These are phyloP conservation scores for Phaedon cochleariae DNA, from an alignment of 2,888 invertebrate species.

Conservation along the genomic window DNA sequence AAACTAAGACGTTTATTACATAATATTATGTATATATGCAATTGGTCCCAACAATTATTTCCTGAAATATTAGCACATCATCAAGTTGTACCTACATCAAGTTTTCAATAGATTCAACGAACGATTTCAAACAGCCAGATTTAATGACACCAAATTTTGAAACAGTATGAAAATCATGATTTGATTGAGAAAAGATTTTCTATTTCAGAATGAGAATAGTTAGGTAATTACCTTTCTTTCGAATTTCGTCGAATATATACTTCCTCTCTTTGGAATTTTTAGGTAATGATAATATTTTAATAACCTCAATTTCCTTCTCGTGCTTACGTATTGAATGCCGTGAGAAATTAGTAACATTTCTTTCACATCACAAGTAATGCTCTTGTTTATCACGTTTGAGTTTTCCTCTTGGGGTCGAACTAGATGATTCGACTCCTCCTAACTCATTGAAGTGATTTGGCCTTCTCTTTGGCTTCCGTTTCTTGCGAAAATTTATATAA, in stretches of 20 bases:
- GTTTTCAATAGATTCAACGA: too few species aligned
- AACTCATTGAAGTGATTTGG: conserved; percentile 3
- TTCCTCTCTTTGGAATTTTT: conserved; percentile 15
- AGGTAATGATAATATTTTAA: conserved; percentile 13
- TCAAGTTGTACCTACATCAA: too few species aligned
- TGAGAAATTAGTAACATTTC: conserved; percentile 21
- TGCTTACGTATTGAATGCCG: conserved; percentile 17
- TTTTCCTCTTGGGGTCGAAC: conserved; percentile 4
- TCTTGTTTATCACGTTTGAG: conserved; percentile 20
- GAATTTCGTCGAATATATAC: conserved; percentile 13
- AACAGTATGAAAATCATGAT: too few species aligned
- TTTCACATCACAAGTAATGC: conserved; percentile 19
- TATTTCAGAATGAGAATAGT: background rate
- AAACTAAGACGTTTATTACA: too few species aligned
- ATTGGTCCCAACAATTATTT: too few species aligned
- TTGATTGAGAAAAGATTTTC: too few species aligned
- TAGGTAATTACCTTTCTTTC: conserved; percentile 12
- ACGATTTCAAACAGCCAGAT: too few species aligned
- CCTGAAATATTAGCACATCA: too few species aligned
- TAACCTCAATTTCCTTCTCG: conserved; percentile 15
- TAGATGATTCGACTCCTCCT: conserved; percentile 8
- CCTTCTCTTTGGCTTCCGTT: too few species aligned
- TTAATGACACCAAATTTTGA: too few species aligned
- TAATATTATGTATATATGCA: too few species aligned
- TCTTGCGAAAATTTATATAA: too few species aligned